Percentiles rank a stretch among this genome's conserved stretches.
These are phyloP conservation scores for Alligator sinensis DNA, from an alignment of 2,113 vertebrate genomes.

Conservation along the genomic window DNA sequence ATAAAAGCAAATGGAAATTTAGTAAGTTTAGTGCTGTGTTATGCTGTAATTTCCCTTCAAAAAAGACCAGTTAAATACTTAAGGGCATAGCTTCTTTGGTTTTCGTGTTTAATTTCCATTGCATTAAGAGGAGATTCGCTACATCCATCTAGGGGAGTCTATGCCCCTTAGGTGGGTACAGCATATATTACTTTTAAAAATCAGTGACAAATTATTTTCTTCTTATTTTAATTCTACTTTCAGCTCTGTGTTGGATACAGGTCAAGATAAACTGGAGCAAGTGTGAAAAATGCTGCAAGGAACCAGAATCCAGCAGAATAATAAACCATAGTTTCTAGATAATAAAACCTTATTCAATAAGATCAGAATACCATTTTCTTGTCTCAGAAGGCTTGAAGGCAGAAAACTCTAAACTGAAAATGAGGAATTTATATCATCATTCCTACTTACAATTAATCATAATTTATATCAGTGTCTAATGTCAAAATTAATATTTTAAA, in stretches of 20 bases:
- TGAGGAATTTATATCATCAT: neutral
- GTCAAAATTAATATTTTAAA: conserved; percentile 33
- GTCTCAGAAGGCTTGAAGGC: neutral
- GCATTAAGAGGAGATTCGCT: neutral
- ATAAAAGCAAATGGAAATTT: neutral
- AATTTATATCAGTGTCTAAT: neutral
- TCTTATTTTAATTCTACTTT: conserved; percentile 61
- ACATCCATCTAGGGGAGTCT: neutral
- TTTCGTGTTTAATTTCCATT: neutral
- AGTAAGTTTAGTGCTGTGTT: conserved; percentile 4
- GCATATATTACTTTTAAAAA: conserved; percentile 44
- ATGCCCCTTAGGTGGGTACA: neutral
- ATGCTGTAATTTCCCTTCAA: conserved; percentile 13
- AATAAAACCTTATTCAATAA: neutral
- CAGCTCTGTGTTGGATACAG: conserved; percentile 44
- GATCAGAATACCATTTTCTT: neutral
- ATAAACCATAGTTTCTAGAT: conserved; percentile 33
- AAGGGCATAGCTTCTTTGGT: neutral
- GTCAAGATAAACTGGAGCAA: conserved; percentile 60
- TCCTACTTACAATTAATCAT: neutral
- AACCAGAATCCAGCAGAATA: conserved; percentile 18
- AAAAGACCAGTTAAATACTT: neutral
- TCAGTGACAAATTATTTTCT: conserved; percentile 5
- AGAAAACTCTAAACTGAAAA: conserved; percentile 10
- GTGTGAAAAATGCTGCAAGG: conserved; percentile 44